Percentiles rank a stretch among this genome's conserved stretches.
These are phyloP conservation scores for Cosmia pyralina DNA, from an alignment of 2,888 invertebrate species.

Conservation along the genomic window DNA sequence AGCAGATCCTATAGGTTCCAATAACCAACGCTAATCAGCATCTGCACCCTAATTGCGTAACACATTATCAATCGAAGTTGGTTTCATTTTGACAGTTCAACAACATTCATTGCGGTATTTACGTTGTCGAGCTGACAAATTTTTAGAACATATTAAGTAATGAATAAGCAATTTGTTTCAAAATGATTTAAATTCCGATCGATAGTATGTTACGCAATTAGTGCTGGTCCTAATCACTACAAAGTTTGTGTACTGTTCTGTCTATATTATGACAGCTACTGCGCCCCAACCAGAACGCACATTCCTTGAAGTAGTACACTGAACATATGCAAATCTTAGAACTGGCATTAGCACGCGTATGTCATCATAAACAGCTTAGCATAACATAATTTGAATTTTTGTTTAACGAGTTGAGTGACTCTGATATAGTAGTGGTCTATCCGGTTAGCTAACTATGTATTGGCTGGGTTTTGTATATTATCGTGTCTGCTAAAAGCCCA, in stretches of 20 bases:
- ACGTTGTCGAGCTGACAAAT: no score
- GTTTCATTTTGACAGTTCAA: no score
- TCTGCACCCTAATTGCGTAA: no score
- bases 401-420: conserved; percentile 30
- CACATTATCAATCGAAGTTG: no score
- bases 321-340: conserved; percentile 30
- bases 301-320: not conserved
- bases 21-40: not conserved
- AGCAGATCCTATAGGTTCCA: not conserved
- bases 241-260: not conserved
- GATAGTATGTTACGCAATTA: no score
- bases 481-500: not conserved
- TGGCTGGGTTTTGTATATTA: not conserved
- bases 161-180: no score
- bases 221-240: not conserved
- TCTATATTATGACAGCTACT: not conserved
- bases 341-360: conserved; percentile 21
- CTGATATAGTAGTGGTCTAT: conserved; percentile 25
- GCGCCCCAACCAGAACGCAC: not conserved
- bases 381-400: conserved; percentile 33
- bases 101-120: no score
- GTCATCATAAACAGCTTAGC: conserved; percentile 17
- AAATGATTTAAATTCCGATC: no score
- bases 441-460: conserved; percentile 21
- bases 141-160: no score